phyloP scores from a whole-genome alignment of 2,113 vertebrate species.

The Larimichthys polyactis region DNA sequence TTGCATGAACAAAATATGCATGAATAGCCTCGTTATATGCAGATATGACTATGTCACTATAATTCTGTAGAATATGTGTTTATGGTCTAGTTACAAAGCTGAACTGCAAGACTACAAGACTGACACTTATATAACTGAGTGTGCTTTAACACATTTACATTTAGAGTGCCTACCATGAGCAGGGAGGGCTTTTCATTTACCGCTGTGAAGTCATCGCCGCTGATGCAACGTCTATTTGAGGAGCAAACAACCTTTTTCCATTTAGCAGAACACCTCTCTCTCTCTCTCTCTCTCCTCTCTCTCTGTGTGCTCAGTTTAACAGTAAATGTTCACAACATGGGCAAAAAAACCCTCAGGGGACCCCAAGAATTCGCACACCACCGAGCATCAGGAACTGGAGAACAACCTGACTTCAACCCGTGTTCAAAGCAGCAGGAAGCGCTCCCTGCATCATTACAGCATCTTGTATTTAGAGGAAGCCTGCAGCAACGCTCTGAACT shows the following conservation, averaged over 20 bases:
- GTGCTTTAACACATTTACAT: conserved; percentile 68
- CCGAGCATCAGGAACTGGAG: conserved; percentile 16
- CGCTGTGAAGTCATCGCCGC: conserved; percentile 28
- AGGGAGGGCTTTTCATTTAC: conserved; percentile 28
- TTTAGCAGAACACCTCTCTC: conserved; percentile 63
- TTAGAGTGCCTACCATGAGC: conserved; percentile 53
- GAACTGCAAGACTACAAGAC: conserved; percentile 28
- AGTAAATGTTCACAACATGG: conserved; percentile 55
- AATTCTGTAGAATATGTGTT: neutral
- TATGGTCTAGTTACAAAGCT: neutral
- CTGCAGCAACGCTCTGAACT: neutral
- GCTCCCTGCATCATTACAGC: conserved; percentile 35
- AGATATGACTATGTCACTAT: neutral
- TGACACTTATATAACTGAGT: conserved; percentile 43
- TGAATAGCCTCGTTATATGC: conserved; percentile 11
- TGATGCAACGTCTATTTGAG: conserved; percentile 54
- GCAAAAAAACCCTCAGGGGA: neutral
- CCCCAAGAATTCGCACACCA: neutral
- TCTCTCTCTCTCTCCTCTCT: conserved; percentile 38
- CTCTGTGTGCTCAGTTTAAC: conserved; percentile 70
- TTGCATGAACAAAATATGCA: neutral
- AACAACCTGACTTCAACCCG: conserved; percentile 25
- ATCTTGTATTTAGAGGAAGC: neutral
- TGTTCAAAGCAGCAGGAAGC: conserved; percentile 38
- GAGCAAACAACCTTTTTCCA: conserved; percentile 74